These are phyloP conservation scores for Homalodisca vitripennis DNA, from an alignment of 1,140 invertebrate genomes.

Conservation along the genomic window DNA sequence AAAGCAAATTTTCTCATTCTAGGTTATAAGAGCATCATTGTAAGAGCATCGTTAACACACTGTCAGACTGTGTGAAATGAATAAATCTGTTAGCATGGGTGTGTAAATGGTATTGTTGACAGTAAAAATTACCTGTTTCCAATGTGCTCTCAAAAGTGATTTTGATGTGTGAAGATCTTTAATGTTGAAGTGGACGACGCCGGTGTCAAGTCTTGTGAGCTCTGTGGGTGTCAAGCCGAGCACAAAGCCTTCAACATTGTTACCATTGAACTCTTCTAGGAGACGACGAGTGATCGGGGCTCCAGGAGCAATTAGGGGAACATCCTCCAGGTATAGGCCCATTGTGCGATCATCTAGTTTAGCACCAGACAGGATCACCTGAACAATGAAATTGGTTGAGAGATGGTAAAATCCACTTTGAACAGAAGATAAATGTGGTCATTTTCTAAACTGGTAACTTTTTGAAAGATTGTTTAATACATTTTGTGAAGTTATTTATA, in stretches of 20 bases:
- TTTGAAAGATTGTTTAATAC: too few species aligned
- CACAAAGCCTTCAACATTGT: constrained; percentile 60
- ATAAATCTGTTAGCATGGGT: too few species aligned
- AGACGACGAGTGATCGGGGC: constrained; percentile 61
- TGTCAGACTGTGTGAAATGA: too few species aligned
- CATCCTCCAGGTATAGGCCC: constrained; percentile 59
- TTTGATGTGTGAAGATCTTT: constrained; percentile 50
- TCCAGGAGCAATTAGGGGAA: constrained; percentile 61
- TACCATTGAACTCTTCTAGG: constrained; percentile 60
- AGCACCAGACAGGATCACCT: constrained; percentile 41
- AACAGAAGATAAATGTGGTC: too few species aligned
- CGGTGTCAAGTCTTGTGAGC: constrained; percentile 57
- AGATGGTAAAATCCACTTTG: too few species aligned
- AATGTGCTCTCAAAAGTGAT: constrained; percentile 52
- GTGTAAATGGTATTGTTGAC: too few species aligned
- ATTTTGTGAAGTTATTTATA: too few species aligned
- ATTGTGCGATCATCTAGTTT: constrained; percentile 28
- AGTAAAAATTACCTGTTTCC: constrained; percentile 50
- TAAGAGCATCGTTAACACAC: too few species aligned
- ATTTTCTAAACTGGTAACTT: too few species aligned
- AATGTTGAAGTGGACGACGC: constrained; percentile 58
- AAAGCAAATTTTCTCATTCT: too few species aligned
- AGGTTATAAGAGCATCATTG: too few species aligned
- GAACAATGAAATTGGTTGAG: too few species aligned
- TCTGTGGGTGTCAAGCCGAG: constrained; percentile 58